These are phyloP conservation scores for Macrotis lagotis DNA, from an alignment of 2,113 vertebrate genomes.

Conservation along the genomic window DNA sequence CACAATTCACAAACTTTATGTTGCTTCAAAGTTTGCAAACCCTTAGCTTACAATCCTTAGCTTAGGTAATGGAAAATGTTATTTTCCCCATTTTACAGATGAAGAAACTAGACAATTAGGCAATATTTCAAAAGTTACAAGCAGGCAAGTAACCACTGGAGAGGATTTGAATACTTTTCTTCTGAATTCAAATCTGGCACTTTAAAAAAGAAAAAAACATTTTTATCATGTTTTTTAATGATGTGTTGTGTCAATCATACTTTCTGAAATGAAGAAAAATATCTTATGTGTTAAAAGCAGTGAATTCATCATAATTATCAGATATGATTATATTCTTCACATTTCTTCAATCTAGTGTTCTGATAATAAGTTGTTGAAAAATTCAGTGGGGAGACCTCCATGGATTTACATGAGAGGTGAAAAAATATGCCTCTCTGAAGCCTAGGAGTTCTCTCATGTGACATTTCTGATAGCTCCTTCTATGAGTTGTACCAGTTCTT, in stretches of 20 bases:
- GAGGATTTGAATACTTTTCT: not conserved
- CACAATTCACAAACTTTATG: not conserved
- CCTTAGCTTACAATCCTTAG: not conserved
- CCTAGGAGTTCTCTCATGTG: not conserved
- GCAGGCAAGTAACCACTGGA: not conserved
- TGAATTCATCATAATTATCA: conserved; percentile 8
- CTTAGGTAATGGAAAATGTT: not conserved
- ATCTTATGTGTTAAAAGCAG: conserved; percentile 29
- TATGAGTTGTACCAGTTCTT: no score
- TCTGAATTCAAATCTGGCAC: not conserved
- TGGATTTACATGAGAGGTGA: not conserved
- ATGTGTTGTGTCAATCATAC: not conserved
- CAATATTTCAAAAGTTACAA: not conserved
- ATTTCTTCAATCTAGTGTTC: conserved; percentile 10
- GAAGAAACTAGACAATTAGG: not conserved
- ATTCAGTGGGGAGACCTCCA: not conserved
- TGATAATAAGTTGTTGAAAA: not conserved
- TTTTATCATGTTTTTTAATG: not conserved
- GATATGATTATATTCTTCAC: conserved; percentile 32
- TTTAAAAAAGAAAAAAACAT: not conserved
- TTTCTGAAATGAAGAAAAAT: conserved; percentile 7
- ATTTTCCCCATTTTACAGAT: not conserved
- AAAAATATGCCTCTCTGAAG: not conserved
- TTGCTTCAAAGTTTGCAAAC: not conserved
- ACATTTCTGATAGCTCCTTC: not conserved